phyloP scores from a whole-genome alignment of 2,888 invertebrate species.

The Tetanocera ferruginea region DNA sequence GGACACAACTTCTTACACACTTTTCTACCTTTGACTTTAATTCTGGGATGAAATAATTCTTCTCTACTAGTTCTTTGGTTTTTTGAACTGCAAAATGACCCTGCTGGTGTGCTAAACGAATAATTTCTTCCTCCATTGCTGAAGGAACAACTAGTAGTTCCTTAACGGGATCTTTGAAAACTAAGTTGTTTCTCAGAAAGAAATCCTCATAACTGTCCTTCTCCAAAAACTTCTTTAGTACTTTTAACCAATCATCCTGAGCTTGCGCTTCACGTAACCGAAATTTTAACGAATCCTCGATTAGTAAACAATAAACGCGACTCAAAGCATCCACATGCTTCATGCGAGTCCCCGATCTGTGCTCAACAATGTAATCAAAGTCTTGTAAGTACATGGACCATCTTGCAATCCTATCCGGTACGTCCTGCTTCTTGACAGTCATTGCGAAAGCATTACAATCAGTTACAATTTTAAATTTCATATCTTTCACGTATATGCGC shows the following conservation, averaged over 20 bases:
- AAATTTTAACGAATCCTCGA: conserved; percentile 22
- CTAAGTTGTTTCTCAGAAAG: conserved; percentile 38
- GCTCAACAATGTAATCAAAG: conserved; percentile 30
- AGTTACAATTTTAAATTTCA: too few species aligned
- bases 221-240: conserved; percentile 37
- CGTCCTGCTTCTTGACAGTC: conserved; percentile 57
- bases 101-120: conserved; percentile 59
- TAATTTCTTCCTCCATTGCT: conserved; percentile 58
- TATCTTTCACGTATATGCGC: conserved; percentile 57
- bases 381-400: conserved; percentile 36
- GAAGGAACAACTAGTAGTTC: conserved; percentile 58
- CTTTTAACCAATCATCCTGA: conserved; percentile 32
- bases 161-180: conserved; percentile 38
- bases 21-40: too few species aligned
- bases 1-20: conserved; percentile 40
- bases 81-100: conserved; percentile 61
- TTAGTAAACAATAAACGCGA: conserved; percentile 20
- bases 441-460: conserved; percentile 59
- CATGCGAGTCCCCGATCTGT: conserved; percentile 31
- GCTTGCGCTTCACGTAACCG: conserved; percentile 31
- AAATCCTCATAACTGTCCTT: conserved; percentile 34
- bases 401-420: conserved; percentile 34
- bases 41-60: conserved; percentile 53
- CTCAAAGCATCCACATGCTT: conserved; percentile 41
- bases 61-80: conserved; percentile 51